Base-by-base conservation (phyloP, 2,888 invertebrate species). In the Ochropleura plecta region DNA sequence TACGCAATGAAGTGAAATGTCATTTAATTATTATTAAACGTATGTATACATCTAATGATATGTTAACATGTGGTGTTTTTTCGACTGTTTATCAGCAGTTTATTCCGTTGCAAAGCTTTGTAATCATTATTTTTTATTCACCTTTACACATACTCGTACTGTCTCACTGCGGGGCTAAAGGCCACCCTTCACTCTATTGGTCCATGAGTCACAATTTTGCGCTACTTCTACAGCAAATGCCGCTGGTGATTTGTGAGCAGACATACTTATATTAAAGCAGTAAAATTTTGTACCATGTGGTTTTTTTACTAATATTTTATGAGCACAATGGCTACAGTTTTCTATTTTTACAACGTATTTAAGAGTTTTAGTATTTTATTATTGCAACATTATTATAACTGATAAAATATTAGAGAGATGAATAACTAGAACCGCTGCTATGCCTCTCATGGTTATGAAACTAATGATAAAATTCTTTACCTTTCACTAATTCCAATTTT, bases 1-100 rank as follows among this genome's bases (percentile, higher is more conserved):
- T 66, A 53, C 64, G 63, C 48, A 69, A 67, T 78, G 76, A 78
- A 67, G 44, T 48, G 1, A 30, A 9, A 42, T 30, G 30, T 30
- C 30, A 3, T 3, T 30, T 30, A 30, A 30, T 30, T 30, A 30
- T 1, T 2, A 30, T 30, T 30, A 30, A 30, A 30, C 30, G 30
- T 30, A 30, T 30, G 30, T 30, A 30, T 30, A 30, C 3, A 30
- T 30, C 30, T 30, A 30, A 30, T 30, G 6, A 0, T 5, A 53
- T 53, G 59, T 40, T 59, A 30, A 20, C 0, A 14, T 18, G 12
- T n/a, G 18, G 0, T 44, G 30, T 30, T 2, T 0, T 57, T 59
- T 44, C 12, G n/a, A 14, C 7, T 30, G 4, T 51, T 51, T 18
- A 51, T 60, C 9, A 60, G 16, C 2, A 60, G 44, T 12, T 42